Base-by-base conservation (phyloP, 2,113 vertebrate genomes). In the Equus przewalskii region DNA sequence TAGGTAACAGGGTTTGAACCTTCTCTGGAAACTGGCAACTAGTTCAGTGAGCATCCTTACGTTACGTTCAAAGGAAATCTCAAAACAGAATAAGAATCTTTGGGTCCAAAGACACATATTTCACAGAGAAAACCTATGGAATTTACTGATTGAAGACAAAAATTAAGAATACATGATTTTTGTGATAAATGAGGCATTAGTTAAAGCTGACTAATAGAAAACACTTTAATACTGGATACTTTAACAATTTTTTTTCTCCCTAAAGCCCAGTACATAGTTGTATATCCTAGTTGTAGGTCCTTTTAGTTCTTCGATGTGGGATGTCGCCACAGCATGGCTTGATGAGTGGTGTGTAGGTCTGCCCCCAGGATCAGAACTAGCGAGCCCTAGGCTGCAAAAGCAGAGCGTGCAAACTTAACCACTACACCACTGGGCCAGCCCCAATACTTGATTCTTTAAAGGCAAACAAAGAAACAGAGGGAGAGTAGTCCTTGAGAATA, bases 1-100 rank as follows among this genome's bases (percentile, higher is more conserved):
- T n/a, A 83, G 75, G 90, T 30, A 69, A 67, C 46, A 49, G 75
- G 28, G 36, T 65, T 84, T 88, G 60, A 96, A 62, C 67, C 41
- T 28, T 49, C 67, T 88, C 36, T 91, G 89, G 85, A 89, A 97
- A 96, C 60, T 24, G 51, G 70, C 44, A 79, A 33, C 64, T 9
- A 41, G 84, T 26, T 89, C 84, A 56, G 64, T 0, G 6, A 46
- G 65, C 65, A 80, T 8, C 89, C 62, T 81, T 54, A n/a, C 12
- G 16, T 76, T 58, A 26, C 78, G n/a, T 46, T 97, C 85, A 85
- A 88, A 88, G 62, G 24, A 36, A 81, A 76, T 56, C 95, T 94
- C 46, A 81, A 46, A 94, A 88, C 67, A 81, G 72, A 79, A 49
- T 21, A 22, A 84, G 76, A 67, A 58, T 41, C 28, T 67, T 33